Conservation (phyloP, 2,888 invertebrate genomes). For the Antitype chi region DNA sequence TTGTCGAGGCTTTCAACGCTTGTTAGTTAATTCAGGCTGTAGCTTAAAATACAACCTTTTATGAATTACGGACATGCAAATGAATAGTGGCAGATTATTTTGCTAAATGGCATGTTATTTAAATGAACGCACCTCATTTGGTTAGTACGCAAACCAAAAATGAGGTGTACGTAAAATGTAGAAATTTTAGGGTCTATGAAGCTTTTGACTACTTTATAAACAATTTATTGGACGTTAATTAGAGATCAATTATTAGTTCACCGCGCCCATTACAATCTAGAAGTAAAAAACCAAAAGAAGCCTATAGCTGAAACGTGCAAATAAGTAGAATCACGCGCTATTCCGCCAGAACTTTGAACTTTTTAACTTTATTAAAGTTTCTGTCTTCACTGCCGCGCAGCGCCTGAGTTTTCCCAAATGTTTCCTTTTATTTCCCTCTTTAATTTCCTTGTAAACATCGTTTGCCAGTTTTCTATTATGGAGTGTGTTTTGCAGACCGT, state of each 20-base stretch:
- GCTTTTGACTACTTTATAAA: background rate
- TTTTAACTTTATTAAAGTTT: conserved; percentile 64
- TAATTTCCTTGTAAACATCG: conserved; percentile 57
- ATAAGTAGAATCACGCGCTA: conserved; percentile 30
- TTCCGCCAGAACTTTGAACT: conserved; percentile 57
- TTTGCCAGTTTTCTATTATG: conserved; percentile 49
- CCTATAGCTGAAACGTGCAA: conserved; percentile 26
- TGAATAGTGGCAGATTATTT: conserved; percentile 14
- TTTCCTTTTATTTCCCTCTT: conserved; percentile 54
- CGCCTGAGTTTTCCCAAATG: conserved; percentile 54
- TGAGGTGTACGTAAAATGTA: background rate
- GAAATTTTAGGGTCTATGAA: background rate
- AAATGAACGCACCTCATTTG: background rate
- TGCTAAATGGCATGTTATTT: background rate
- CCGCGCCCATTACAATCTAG: background rate
- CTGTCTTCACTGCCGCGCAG: conserved; percentile 50
- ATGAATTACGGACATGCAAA: conserved; percentile 21
- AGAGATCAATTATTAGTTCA: background rate
- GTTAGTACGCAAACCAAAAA: background rate
- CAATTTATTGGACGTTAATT: background rate
- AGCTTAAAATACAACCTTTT: conserved; percentile 34
- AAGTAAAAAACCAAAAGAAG: conserved; percentile 3
- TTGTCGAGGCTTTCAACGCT: conserved; percentile 46
- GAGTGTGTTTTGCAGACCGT: conserved; percentile 25
- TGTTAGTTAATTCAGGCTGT: conserved; percentile 42